Evolutionary conservation across 2,797 vertebrate genomes (phyloP).

Genomic region (Danio choprae): DNA sequence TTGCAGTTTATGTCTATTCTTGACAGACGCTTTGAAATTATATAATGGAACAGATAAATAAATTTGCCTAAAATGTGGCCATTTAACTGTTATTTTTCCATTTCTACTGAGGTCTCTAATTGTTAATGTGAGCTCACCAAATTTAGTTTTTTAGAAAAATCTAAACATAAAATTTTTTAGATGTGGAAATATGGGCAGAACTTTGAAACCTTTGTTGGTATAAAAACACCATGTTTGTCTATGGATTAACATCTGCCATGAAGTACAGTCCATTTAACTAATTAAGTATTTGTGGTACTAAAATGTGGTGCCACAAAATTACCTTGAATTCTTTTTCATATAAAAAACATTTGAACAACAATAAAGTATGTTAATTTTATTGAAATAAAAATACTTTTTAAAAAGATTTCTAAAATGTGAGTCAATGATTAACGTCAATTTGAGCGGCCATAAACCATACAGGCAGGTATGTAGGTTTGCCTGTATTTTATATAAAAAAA

Average conservation of each 20-base stretch:
- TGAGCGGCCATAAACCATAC: too few relatives aligned
- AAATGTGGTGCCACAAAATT: too few relatives aligned
- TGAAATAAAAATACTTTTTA: too few relatives aligned
- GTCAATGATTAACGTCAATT: too few relatives aligned
- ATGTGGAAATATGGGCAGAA: background rate
- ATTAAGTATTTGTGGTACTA: too few relatives aligned
- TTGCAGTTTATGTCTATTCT: slow-evolving; percentile 24
- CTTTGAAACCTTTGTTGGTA: background rate
- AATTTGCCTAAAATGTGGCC: background rate
- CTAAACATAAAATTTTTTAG: slow-evolving; percentile 5
- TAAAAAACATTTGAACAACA: too few relatives aligned
- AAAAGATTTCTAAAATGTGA: too few relatives aligned
- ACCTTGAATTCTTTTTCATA: too few relatives aligned
- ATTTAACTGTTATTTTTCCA: background rate
- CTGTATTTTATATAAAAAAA: too few relatives aligned
- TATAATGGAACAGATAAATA: background rate
- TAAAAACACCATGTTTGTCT: background rate
- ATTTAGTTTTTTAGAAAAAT: background rate
- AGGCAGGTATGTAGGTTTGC: too few relatives aligned
- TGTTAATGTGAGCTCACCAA: background rate
- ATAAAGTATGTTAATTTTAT: too few relatives aligned
- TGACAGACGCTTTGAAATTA: background rate
- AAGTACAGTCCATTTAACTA: background rate
- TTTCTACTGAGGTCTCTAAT: background rate
- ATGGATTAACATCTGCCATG: background rate